Evolutionary conservation across 2,888 invertebrate genomes (phyloP).

Genomic region (Eurytoma californica): DNA sequence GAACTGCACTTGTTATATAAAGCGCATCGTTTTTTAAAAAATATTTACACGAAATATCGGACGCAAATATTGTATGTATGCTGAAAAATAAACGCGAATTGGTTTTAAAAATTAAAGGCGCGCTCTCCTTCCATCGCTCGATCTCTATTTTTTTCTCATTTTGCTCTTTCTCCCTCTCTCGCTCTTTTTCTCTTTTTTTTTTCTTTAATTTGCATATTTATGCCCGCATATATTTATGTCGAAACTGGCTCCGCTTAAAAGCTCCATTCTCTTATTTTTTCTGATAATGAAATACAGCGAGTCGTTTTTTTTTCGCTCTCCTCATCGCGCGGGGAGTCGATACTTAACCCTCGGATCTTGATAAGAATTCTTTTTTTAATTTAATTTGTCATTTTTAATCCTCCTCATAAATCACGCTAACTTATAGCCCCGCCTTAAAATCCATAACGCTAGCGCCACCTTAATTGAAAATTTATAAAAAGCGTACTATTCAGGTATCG

Average conservation of each 20-base stretch:
- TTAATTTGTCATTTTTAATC: no score
- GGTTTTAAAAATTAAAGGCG: constrained; percentile 44
- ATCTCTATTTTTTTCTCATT: background rate
- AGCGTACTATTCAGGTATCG: no score
- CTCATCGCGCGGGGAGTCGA: background rate
- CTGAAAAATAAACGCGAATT: constrained; percentile 40
- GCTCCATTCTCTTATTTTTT: constrained; percentile 5
- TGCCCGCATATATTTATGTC: constrained; percentile 31
- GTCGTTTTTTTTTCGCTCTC: background rate
- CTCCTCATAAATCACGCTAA: no score
- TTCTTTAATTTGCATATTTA: constrained; percentile 39
- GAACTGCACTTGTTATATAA: constrained; percentile 33
- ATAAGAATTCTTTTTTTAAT: no score
- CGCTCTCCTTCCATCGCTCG: background rate
- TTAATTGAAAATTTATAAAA: no score
- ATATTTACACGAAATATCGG: constrained; percentile 32
- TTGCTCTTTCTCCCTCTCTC: no score
- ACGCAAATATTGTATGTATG: constrained; percentile 29
- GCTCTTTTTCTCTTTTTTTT: background rate
- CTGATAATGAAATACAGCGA: constrained; percentile 3
- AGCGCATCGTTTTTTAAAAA: constrained; percentile 39
- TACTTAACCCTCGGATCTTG: no score
- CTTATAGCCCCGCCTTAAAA: no score
- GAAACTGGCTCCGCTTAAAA: background rate
- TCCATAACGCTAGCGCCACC: no score